Percentiles rank a stretch among this genome's conserved stretches.
phyloP scores from a whole-genome alignment of 1,140 invertebrate genomes.

The Euwallacea similis region DNA sequence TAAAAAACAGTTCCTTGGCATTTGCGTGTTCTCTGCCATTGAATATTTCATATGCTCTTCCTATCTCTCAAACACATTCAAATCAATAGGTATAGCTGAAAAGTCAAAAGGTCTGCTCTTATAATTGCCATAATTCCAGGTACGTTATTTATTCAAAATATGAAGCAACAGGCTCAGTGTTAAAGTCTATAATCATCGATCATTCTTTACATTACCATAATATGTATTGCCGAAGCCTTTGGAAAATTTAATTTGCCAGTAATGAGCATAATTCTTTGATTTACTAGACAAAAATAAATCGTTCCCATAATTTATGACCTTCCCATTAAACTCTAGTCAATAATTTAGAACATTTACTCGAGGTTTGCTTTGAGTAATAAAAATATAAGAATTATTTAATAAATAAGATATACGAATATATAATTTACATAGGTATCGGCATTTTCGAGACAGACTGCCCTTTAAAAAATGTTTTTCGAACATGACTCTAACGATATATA shows the following conservation, averaged over 20 bases:
- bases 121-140: conserved; percentile 6
- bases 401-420: neutral
- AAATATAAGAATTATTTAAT: neutral
- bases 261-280: conserved; percentile 7
- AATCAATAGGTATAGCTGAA: conserved; percentile 7
- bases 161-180: conserved; percentile 3
- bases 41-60: conserved; percentile 12
- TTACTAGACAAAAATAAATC: conserved; percentile 7
- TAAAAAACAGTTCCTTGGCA: conserved; percentile 6
- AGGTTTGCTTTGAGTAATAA: conserved; percentile 4
- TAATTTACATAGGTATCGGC: too few species aligned
- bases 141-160: conserved; percentile 2
- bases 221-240: conserved; percentile 1
- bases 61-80: conserved; percentile 2
- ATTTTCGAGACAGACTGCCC: too few species aligned
- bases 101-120: conserved; percentile 4
- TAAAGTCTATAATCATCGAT: conserved; percentile 3
- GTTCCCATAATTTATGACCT: neutral
- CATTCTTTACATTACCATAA: conserved; percentile 4
- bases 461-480: too few species aligned
- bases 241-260: conserved; percentile 2
- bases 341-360: neutral
- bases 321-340: neutral
- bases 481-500: too few species aligned
- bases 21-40: conserved; percentile 13